Evolutionary conservation across 2,888 invertebrate genomes (phyloP).

Genomic region (Protonemura montana): DNA sequence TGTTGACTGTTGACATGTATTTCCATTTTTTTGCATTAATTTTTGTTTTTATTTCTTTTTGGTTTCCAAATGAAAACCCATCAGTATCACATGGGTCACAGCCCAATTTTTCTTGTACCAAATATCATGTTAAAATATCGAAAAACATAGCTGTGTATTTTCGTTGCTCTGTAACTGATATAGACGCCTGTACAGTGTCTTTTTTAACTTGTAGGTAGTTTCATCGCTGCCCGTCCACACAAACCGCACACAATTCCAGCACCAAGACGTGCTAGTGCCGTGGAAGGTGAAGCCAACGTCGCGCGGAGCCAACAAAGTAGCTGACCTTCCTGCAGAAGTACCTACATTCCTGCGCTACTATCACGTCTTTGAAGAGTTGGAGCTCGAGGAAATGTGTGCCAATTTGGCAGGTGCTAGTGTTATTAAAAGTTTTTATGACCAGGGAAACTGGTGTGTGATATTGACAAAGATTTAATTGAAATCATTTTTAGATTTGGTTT

Average conservation of each 20-base stretch:
- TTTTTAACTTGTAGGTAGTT: background rate
- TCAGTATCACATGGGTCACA: too few species aligned
- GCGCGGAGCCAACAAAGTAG: constrained; percentile 47
- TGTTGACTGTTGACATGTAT: background rate
- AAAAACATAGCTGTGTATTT: too few species aligned
- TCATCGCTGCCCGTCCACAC: constrained; percentile 79
- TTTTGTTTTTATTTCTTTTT: too few species aligned
- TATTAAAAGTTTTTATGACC: constrained; percentile 83
- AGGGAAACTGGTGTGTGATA: constrained; percentile 95
- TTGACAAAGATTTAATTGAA: constrained; percentile 68
- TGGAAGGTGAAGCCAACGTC: constrained; percentile 77
- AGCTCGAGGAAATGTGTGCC: constrained; percentile 73
- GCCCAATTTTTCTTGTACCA: too few species aligned
- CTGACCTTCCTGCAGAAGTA: constrained; percentile 53
- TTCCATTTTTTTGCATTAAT: too few species aligned
- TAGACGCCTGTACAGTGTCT: too few species aligned
- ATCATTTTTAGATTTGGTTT: too few species aligned
- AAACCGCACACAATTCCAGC: constrained; percentile 88
- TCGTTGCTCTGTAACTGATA: too few species aligned
- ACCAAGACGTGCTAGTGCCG: constrained; percentile 92
- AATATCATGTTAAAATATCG: too few species aligned
- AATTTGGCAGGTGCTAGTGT: constrained; percentile 65
- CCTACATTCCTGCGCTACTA: constrained; percentile 84
- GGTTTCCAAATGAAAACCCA: too few species aligned
- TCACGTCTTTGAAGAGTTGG: constrained; percentile 89